phyloP scores from a whole-genome alignment of 2,113 vertebrate genomes.

The Xiphophorus maculatus region DNA sequence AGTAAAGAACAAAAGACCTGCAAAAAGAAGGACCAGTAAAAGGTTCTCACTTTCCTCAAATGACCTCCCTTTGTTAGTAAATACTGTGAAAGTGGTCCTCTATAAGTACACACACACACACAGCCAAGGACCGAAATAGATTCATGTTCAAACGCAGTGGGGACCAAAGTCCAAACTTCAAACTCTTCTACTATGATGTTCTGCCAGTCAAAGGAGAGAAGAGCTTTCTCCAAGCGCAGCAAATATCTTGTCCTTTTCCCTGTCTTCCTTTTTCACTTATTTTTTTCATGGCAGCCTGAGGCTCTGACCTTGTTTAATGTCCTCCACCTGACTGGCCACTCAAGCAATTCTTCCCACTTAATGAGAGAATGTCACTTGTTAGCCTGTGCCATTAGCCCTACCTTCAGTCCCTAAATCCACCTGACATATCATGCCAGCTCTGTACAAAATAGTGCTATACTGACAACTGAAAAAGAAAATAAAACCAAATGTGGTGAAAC shows the following conservation, averaged over 20 bases:
- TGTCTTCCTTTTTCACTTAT: slow-evolving; percentile 43
- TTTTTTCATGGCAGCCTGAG: slow-evolving; percentile 29
- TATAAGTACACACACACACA: background rate
- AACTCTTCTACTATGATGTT: slow-evolving; percentile 48
- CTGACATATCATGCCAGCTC: slow-evolving; percentile 27
- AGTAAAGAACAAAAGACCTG: too few relatives aligned
- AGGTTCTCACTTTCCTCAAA: too few relatives aligned
- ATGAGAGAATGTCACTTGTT: slow-evolving; percentile 61
- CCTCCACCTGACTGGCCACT: slow-evolving; percentile 59
- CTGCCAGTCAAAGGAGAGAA: slow-evolving; percentile 33
- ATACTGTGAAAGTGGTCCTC: too few relatives aligned
- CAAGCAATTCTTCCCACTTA: slow-evolving; percentile 54
- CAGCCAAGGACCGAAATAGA: slow-evolving; percentile 12
- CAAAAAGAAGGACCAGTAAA: too few relatives aligned
- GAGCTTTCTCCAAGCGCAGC: slow-evolving; percentile 29
- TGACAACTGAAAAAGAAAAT: background rate
- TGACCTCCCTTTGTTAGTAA: too few relatives aligned
- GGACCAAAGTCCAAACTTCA: slow-evolving; percentile 51
- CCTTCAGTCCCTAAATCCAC: slow-evolving; percentile 18
- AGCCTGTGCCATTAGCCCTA: slow-evolving; percentile 48
- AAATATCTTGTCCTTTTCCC: slow-evolving; percentile 30
- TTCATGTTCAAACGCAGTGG: slow-evolving; percentile 40
- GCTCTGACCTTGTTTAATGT: slow-evolving; percentile 64
- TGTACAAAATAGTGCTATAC: slow-evolving; percentile 3
- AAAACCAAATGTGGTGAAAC: background rate